Conservation (phyloP, 1,140 invertebrate species). For the Drepana arcuata region DNA sequence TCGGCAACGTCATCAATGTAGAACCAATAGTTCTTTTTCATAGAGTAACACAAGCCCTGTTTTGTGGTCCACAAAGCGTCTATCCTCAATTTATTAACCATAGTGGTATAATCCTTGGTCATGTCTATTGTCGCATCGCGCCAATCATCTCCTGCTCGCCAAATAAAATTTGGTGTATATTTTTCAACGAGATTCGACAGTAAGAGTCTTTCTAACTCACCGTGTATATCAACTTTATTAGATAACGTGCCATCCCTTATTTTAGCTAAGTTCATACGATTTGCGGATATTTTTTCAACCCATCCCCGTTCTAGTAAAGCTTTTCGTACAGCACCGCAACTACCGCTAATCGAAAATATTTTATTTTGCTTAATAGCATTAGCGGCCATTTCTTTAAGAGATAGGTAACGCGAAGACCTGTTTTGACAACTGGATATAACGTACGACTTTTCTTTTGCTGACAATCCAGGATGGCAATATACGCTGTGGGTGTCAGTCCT, state of each 20-base stretch:
- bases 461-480: slow-evolving; percentile 26
- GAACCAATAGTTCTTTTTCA: slow-evolving; percentile 75
- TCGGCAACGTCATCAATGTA: slow-evolving; percentile 71
- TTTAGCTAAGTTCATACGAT: slow-evolving; percentile 43
- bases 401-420: slow-evolving; percentile 29
- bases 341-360: slow-evolving; percentile 59
- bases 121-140: slow-evolving; percentile 51
- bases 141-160: slow-evolving; percentile 58
- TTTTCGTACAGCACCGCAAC: slow-evolving; percentile 56
- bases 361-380: slow-evolving; percentile 47
- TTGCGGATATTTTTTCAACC: slow-evolving; percentile 73
- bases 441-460: slow-evolving; percentile 45
- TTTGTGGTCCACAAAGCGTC: slow-evolving; percentile 74
- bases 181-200: slow-evolving; percentile 74
- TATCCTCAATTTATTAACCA: slow-evolving; percentile 73
- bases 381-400: slow-evolving; percentile 39
- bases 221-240: slow-evolving; percentile 41
- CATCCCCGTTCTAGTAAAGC: slow-evolving; percentile 73
- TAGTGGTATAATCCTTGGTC: slow-evolving; percentile 42
- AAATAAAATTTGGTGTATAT: slow-evolving; percentile 73
- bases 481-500: slow-evolving; percentile 12
- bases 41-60: slow-evolving; percentile 73
- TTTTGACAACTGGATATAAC: slow-evolving; percentile 44
- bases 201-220: slow-evolving; percentile 54
- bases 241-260: slow-evolving; percentile 48